These are phyloP conservation scores for Malurus leucopterus DNA, from an alignment of 2,797 vertebrate species.

Conservation along the genomic window DNA sequence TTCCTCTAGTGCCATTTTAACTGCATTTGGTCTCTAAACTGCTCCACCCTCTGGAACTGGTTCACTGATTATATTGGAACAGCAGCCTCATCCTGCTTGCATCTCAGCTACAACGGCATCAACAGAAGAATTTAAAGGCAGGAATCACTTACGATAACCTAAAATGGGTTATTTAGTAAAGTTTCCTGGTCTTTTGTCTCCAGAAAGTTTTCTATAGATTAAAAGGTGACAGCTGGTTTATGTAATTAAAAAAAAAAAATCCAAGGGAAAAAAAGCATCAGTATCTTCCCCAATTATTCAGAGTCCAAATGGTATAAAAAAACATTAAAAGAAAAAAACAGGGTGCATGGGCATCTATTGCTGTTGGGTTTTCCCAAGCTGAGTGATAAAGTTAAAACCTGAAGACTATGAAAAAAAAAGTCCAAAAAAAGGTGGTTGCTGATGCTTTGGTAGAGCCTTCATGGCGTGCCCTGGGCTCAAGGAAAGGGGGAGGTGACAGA, in stretches of 20 bases:
- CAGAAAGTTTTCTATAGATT: not conserved
- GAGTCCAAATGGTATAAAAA: not conserved
- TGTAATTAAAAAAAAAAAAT: too few relatives aligned
- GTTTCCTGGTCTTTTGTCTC: not conserved
- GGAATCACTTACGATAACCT: not conserved
- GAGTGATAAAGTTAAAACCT: not conserved
- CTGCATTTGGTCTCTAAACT: conserved; percentile 51
- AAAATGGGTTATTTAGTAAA: not conserved
- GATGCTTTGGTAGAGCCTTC: not conserved
- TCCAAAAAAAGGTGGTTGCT: not conserved
- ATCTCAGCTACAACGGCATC: not conserved
- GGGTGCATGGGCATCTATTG: fast-evolving
- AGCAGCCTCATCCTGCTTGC: conserved; percentile 22
- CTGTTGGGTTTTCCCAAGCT: not conserved
- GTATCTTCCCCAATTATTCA: not conserved
- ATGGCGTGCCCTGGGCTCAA: not conserved
- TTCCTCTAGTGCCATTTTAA: conserved; percentile 58
- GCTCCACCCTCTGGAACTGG: conserved; percentile 56
- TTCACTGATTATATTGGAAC: conserved; percentile 30
- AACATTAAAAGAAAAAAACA: not conserved
- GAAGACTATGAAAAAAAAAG: not conserved
- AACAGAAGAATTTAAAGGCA: conserved; percentile 19
- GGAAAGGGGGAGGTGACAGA: not conserved
- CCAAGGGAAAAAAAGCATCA: too few relatives aligned
- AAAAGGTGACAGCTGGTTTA: not conserved